Conservation (phyloP, 2,113 vertebrate genomes). For the Macrotus californicus region DNA sequence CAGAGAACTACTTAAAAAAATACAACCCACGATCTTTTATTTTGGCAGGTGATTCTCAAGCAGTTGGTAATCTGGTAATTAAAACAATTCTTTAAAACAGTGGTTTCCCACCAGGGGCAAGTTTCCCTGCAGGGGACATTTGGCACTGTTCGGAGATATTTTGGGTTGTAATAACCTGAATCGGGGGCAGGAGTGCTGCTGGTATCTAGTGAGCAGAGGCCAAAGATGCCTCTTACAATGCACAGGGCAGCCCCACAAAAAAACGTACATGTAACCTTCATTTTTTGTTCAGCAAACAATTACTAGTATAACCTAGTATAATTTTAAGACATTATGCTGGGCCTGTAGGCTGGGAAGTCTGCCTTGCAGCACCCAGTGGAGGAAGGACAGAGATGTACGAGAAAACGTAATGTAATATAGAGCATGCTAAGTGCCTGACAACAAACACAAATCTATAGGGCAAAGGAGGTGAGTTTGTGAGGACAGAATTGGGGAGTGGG, state of each 20-base stretch:
- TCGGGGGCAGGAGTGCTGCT: neutral
- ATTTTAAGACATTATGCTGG: neutral
- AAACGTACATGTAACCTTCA: neutral
- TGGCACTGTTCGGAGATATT: neutral
- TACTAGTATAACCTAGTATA: neutral
- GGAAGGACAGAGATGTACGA: neutral
- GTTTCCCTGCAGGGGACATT: neutral
- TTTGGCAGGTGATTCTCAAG: neutral
- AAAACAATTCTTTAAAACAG: neutral
- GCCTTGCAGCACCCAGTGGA: neutral
- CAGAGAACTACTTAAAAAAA: neutral
- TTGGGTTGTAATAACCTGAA: neutral
- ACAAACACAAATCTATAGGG: neutral
- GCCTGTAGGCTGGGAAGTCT: neutral
- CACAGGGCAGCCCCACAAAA: neutral
- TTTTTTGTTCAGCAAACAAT: neutral
- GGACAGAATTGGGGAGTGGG: neutral
- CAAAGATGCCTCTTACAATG: neutral
- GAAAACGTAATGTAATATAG: no score
- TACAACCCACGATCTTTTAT: neutral
- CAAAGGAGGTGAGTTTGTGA: neutral
- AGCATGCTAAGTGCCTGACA: neutral
- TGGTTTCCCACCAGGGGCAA: neutral
- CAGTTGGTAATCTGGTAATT: neutral
- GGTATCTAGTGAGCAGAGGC: neutral